Conservation (phyloP, 2,888 invertebrate genomes). For the Hyalella azteca region DNA sequence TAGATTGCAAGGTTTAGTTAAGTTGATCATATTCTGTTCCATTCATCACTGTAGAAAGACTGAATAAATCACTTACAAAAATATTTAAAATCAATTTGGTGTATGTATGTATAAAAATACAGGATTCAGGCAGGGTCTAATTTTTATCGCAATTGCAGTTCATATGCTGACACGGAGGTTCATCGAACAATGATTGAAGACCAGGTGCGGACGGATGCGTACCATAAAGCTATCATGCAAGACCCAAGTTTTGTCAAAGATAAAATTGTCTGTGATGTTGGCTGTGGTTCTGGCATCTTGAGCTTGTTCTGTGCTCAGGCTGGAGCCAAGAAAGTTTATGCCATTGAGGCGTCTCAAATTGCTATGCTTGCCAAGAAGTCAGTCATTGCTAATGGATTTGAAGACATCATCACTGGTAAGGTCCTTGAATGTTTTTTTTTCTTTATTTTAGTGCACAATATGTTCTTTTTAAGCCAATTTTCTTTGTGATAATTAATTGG, state of each 20-base stretch:
- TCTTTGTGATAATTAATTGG: too few species aligned
- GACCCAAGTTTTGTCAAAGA: slow-evolving; percentile 46
- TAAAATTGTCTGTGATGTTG: slow-evolving; percentile 58
- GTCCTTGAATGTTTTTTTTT: not conserved
- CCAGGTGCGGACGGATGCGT: slow-evolving; percentile 55
- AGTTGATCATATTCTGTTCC: too few species aligned
- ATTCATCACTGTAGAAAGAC: too few species aligned
- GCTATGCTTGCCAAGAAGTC: slow-evolving; percentile 50
- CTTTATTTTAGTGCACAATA: too few species aligned
- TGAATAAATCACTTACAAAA: too few species aligned
- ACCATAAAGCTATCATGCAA: slow-evolving; percentile 58
- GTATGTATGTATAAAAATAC: too few species aligned
- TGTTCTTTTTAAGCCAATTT: too few species aligned
- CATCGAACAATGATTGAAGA: slow-evolving; percentile 59
- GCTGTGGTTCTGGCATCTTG: slow-evolving; percentile 57
- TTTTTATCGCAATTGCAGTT: too few species aligned
- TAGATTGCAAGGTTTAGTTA: too few species aligned
- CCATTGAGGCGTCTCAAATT: slow-evolving; percentile 57
- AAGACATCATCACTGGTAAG: slow-evolving; percentile 54
- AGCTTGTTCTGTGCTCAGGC: slow-evolving; percentile 59
- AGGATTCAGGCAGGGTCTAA: too few species aligned
- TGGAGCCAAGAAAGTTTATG: slow-evolving; percentile 58
- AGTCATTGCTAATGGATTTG: slow-evolving; percentile 52
- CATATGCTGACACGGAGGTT: slow-evolving; percentile 55
- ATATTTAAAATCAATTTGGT: too few species aligned